These are phyloP conservation scores for Brachionus koreanus DNA, from an alignment of 1,140 invertebrate genomes.

Conservation along the genomic window DNA sequence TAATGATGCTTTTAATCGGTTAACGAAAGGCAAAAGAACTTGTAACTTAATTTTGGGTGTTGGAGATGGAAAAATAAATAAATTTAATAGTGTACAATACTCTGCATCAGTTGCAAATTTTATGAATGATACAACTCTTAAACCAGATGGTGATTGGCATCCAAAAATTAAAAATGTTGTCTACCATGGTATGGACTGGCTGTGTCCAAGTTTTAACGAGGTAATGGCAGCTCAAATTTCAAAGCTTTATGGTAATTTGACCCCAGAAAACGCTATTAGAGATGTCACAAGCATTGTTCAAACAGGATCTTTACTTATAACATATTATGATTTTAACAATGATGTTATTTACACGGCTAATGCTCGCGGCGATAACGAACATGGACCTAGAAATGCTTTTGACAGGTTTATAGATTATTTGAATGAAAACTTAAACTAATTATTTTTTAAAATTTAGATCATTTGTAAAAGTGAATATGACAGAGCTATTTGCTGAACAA, in stretches of 20 bases:
- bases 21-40: slow-evolving; percentile 48
- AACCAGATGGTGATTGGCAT: slow-evolving; percentile 49
- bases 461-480: slow-evolving; percentile 49
- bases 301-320: slow-evolving; percentile 49
- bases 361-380: slow-evolving; percentile 47
- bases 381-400: slow-evolving; percentile 48
- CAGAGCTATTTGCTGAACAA: slow-evolving; percentile 47
- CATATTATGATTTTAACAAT: slow-evolving; percentile 49
- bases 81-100: slow-evolving; percentile 49
- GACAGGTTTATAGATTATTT: slow-evolving; percentile 47
- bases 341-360: slow-evolving; percentile 49
- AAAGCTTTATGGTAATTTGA: slow-evolving; percentile 48
- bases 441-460: slow-evolving; percentile 46
- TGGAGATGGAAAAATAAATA: slow-evolving; percentile 49
- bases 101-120: slow-evolving; percentile 50
- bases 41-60: slow-evolving; percentile 52
- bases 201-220: slow-evolving; percentile 47
- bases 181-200: slow-evolving; percentile 48
- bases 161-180: slow-evolving; percentile 50
- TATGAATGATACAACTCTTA: slow-evolving; percentile 48
- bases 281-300: slow-evolving; percentile 50
- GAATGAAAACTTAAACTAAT: neutral
- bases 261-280: slow-evolving; percentile 48
- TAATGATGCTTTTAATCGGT: slow-evolving; percentile 47
- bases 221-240: slow-evolving; percentile 48